These are phyloP conservation scores for Amazona vittata DNA, from an alignment of 2,113 vertebrate species.

Conservation along the genomic window DNA sequence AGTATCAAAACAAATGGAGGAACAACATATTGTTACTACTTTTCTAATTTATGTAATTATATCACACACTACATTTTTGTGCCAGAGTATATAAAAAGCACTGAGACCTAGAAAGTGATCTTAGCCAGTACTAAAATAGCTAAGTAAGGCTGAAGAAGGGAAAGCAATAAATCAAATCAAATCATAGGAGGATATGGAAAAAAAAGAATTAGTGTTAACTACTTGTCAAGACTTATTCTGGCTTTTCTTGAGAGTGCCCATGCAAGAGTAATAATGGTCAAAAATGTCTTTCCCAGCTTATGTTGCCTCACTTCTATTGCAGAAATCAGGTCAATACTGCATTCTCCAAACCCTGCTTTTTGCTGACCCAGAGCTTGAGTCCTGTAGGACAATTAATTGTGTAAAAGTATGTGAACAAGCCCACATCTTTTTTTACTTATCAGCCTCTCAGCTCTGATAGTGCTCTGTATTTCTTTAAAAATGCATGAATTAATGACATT, in stretches of 20 bases:
- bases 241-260: background rate
- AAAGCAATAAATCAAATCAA: slow-evolving; percentile 4
- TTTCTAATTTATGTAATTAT: background rate
- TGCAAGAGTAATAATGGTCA: background rate
- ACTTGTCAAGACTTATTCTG: background rate
- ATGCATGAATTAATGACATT: background rate
- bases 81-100: background rate
- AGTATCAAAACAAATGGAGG: background rate
- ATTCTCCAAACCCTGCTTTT: background rate
- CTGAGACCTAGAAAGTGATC: background rate
- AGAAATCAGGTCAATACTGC: background rate
- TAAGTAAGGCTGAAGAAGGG: background rate
- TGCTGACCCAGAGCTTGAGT: background rate
- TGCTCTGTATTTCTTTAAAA: background rate
- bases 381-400: background rate
- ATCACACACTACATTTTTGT: background rate
- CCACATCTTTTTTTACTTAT: background rate
- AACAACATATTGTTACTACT: background rate
- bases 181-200: background rate
- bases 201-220: background rate
- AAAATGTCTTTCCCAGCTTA: background rate
- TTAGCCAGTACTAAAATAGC: background rate
- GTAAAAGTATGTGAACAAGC: background rate
- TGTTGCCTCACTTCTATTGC: background rate
- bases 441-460: background rate